Conservation (phyloP, 2,113 vertebrate genomes). For the Alligator sinensis region DNA sequence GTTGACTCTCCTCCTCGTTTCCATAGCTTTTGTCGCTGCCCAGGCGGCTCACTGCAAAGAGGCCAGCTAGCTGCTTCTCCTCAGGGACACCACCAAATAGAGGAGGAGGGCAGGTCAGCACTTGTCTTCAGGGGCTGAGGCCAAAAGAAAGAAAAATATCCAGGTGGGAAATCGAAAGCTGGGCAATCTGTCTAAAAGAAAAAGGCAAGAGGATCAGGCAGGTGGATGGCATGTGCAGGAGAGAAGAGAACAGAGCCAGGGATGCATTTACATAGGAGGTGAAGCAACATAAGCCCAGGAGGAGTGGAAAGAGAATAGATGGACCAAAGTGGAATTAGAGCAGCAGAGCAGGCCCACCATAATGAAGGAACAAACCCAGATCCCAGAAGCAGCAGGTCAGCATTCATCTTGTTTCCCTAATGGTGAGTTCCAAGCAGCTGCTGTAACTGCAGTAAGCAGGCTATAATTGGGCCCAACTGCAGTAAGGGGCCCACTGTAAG, state of each 20-base stretch:
- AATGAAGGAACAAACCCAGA: neutral
- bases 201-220: neutral
- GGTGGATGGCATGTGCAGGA: neutral
- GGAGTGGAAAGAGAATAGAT: neutral
- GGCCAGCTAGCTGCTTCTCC: slow-evolving; percentile 38
- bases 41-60: slow-evolving; percentile 24
- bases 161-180: neutral
- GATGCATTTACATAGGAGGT: neutral
- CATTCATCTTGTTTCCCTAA: neutral
- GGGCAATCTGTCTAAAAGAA: neutral
- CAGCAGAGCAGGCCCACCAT: neutral
- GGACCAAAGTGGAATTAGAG: neutral
- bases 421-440: neutral
- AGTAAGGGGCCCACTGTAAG: too few species aligned
- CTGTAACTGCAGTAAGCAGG: neutral
- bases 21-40: neutral
- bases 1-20: neutral
- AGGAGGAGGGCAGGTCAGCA: slow-evolving; percentile 30
- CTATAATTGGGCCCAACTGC: too few species aligned
- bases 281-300: neutral
- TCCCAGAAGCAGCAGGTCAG: neutral
- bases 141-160: neutral
- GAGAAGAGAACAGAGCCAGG: neutral
- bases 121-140: neutral
- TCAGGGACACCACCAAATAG: slow-evolving; percentile 23